Base-by-base conservation (phyloP, 1,140 invertebrate genomes). In the Heliconius eleuchia region DNA sequence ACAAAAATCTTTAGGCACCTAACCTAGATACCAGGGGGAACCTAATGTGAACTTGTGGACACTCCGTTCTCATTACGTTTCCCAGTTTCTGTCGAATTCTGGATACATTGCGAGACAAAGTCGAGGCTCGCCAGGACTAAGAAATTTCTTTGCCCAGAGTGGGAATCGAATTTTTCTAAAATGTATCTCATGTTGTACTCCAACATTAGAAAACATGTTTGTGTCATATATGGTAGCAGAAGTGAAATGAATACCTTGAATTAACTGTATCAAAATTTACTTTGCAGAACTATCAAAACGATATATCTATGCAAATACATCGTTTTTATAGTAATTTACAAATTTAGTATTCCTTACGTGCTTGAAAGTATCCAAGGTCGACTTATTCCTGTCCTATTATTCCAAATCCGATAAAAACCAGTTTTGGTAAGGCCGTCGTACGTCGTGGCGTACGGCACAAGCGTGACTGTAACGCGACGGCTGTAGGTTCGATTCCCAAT, bases 161-260 rank as follows among this genome's bases (percentile, higher is more conserved):
- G 34, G 34, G 6, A 37, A 37, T 37, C 34, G 34, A 37, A 37
- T 37, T 6, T 37, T 37, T 37, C 6, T 37, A 37, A 37, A 37
- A 37, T 7, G 6, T 37, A 0, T 37, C 11, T 13, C 42, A 42
- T 13, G 11, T 42, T 42, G 9, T 42, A 42, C 39, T 42, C 39
- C 2, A 42, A 9, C 39, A 42, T 42, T 66, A 66, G 27, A 66
- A 66, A 66, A 11, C 60, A 3, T 30, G 3, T 30, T 30, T 9
- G 60, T n/a, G 30, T 27, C 60, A 30, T 66, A 66, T 30, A 11
- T 66, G 60, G 27, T 30, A 66, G 27, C 60, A 30, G 9, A 66
- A 66, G 60, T 66, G 27, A 66, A 66, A 66, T 13, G 60, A 16
- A 66, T 66, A 66, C 60, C 60, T 66, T 66, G 27, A 66, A 66